Conservation (phyloP, 2,888 invertebrate species). For the Synergus japonicus region DNA sequence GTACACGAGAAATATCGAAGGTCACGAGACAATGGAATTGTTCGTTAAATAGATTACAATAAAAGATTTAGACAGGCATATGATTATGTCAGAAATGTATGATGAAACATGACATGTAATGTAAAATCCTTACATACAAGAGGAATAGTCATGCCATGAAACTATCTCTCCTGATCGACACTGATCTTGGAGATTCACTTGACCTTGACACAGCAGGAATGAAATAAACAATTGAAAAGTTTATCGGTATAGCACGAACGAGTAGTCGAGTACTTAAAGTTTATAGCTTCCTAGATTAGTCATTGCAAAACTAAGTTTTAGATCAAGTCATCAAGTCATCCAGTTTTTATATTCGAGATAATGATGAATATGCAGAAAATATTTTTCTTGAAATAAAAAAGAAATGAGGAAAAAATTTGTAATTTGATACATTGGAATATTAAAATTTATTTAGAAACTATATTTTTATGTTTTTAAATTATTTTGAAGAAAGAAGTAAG, state of each 20-base stretch:
- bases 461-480: too few species aligned
- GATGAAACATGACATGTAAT: neutral
- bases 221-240: constrained; percentile 8
- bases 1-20: constrained; percentile 1
- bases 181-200: constrained; percentile 25
- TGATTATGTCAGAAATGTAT: constrained; percentile 1
- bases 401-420: too few species aligned
- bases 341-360: neutral
- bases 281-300: neutral
- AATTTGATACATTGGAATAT: too few species aligned
- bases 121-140: neutral
- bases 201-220: constrained; percentile 1
- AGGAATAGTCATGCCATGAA: neutral
- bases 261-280: neutral
- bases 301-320: neutral
- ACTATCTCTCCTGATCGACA: constrained; percentile 2
- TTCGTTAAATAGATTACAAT: neutral
- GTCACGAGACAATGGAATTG: neutral
- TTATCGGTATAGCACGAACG: neutral
- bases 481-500: too few species aligned
- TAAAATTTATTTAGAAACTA: too few species aligned
- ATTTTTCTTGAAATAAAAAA: too few species aligned
- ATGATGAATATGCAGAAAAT: neutral
- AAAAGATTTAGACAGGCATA: neutral
- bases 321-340: neutral